Conservation (phyloP, 1,140 invertebrate species). For the Ditylenchus dipsaci region DNA sequence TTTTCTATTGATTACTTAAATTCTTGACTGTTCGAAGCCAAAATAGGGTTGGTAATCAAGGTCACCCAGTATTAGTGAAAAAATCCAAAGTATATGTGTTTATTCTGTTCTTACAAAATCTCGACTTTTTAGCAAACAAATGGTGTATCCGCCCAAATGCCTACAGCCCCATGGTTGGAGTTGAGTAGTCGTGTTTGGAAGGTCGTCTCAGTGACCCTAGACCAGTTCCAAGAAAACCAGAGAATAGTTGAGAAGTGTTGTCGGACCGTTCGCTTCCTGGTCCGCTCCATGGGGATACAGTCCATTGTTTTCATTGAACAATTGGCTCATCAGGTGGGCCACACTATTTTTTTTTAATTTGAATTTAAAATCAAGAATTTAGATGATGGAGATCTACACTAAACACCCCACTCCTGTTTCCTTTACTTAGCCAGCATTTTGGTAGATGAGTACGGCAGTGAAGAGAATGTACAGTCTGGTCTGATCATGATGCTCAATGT, state of each 20-base stretch:
- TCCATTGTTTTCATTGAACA: slow-evolving; percentile 73
- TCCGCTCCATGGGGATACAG: slow-evolving; percentile 77
- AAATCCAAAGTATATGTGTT: neutral
- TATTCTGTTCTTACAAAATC: neutral
- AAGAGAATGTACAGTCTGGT: slow-evolving; percentile 69
- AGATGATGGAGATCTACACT: slow-evolving; percentile 80
- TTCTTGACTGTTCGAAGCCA: no score
- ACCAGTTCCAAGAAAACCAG: slow-evolving; percentile 74
- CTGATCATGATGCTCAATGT: slow-evolving; percentile 76
- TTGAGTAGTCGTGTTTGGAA: slow-evolving; percentile 69
- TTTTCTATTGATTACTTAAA: no score
- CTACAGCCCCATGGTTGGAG: slow-evolving; percentile 27
- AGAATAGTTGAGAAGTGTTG: slow-evolving; percentile 86
- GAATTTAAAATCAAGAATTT: slow-evolving; percentile 15
- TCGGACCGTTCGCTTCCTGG: slow-evolving; percentile 78
- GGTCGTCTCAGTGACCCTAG: slow-evolving; percentile 72
- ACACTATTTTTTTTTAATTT: slow-evolving; percentile 11
- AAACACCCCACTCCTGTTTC: slow-evolving; percentile 83
- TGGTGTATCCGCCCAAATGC: neutral
- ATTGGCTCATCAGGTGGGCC: slow-evolving; percentile 71
- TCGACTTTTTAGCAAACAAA: neutral
- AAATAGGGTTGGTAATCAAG: no score
- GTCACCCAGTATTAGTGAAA: no score
- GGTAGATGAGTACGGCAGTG: slow-evolving; percentile 83
- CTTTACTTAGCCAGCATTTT: slow-evolving; percentile 88